These are phyloP conservation scores for Salvelinus alpinus DNA, from an alignment of 2,113 vertebrate genomes.

Conservation along the genomic window DNA sequence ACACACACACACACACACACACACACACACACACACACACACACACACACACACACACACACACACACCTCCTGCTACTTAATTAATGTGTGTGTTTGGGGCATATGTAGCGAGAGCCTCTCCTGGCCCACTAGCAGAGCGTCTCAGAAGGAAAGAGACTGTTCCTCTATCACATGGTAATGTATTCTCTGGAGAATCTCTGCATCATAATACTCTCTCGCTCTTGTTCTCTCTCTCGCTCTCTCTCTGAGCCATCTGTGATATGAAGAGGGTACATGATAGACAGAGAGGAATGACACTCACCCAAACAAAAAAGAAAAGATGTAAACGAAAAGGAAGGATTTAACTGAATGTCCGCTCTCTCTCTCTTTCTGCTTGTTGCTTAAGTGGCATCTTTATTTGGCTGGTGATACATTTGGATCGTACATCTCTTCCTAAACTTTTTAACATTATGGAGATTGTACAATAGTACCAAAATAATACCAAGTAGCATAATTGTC, in stretches of 20 bases:
- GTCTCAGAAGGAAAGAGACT: conserved; percentile 56
- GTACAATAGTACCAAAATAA: conserved; percentile 68
- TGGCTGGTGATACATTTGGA: too few species aligned
- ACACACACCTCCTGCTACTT: conserved; percentile 59
- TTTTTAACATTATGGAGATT: conserved; percentile 57
- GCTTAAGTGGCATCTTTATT: too few species aligned
- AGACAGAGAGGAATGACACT: conserved; percentile 58
- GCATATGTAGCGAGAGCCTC: conserved; percentile 66
- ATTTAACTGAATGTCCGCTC: too few species aligned
- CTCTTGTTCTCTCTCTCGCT: conserved; percentile 20
- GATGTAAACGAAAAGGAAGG: too few species aligned
- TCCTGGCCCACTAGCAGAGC: conserved; percentile 12
- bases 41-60: conserved; percentile 13
- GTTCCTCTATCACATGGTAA: conserved; percentile 70
- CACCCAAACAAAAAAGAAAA: too few species aligned
- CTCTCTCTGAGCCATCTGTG: too few species aligned
- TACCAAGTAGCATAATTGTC: conserved; percentile 64
- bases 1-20: conserved; percentile 11
- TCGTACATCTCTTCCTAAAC: too few species aligned
- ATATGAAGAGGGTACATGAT: conserved; percentile 67
- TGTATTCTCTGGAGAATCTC: conserved; percentile 69
- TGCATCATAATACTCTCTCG: conserved; percentile 66
- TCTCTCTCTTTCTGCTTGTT: too few species aligned
- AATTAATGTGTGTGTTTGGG: conserved; percentile 73
- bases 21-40: conserved; percentile 9